These are phyloP conservation scores for Lemur catta DNA, from an alignment of 2,797 vertebrate genomes.

Conservation along the genomic window DNA sequence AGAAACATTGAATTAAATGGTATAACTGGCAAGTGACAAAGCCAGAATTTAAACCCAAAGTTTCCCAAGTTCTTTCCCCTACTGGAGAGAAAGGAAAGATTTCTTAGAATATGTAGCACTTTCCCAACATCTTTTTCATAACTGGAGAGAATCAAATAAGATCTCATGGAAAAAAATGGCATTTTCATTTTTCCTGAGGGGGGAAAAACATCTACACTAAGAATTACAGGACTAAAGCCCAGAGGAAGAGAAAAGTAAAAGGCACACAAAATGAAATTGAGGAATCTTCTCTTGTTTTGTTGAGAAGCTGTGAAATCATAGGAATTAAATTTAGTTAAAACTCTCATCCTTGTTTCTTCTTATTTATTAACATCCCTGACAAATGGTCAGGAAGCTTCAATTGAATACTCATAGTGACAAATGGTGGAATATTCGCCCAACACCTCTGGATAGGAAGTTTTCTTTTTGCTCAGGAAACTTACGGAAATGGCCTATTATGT, in stretches of 20 bases:
- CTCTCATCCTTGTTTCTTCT: not conserved
- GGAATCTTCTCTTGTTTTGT: not conserved
- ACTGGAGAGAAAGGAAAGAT: not conserved
- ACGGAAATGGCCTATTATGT: too few species aligned
- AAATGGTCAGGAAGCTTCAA: not conserved
- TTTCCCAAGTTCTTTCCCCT: not conserved
- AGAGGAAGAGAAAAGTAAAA: not conserved
- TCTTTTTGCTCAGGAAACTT: not conserved
- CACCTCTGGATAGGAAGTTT: not conserved
- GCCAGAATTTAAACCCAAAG: not conserved
- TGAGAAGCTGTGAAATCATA: not conserved
- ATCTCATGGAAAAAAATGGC: not conserved
- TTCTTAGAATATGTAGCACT: not conserved
- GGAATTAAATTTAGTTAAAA: not conserved
- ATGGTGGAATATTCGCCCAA: rapidly evolving
- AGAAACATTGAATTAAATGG: not conserved
- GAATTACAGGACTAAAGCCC: not conserved
- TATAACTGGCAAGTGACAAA: not conserved
- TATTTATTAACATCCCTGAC: not conserved
- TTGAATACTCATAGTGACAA: not conserved
- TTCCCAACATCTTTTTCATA: not conserved
- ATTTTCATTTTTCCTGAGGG: not conserved
- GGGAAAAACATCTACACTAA: not conserved
- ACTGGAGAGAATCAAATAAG: not conserved
- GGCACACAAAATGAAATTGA: not conserved